A percentile compares a stretch with the other conserved stretches of the same genome.
Evolutionary conservation across 2,888 invertebrate species (phyloP).

Genomic region (Chelonus formosanus): DNA sequence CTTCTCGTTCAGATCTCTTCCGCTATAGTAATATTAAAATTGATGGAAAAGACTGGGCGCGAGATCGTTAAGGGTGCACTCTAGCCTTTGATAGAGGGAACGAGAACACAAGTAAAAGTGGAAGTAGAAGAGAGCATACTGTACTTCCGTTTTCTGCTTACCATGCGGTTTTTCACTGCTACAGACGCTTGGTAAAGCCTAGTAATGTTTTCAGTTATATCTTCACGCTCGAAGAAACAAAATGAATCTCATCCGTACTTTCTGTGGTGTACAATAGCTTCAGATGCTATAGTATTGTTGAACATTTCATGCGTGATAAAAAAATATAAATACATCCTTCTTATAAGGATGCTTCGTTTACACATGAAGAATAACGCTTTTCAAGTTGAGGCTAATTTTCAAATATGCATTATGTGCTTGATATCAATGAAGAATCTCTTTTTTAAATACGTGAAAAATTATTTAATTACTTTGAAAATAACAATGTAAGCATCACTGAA

Average conservation of each 20-base stretch:
- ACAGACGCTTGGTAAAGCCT: not conserved
- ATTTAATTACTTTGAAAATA: no score
- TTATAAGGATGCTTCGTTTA: no score
- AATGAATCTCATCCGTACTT: constrained; percentile 35
- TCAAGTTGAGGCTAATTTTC: no score
- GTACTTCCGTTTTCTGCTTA: constrained; percentile 37
- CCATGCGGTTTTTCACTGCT: constrained; percentile 37
- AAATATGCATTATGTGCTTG: no score
- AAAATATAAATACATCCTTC: not conserved
- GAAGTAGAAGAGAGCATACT: constrained; percentile 15
- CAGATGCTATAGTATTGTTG: constrained; percentile 30
- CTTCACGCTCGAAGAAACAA: constrained; percentile 44
- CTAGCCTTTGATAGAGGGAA: not conserved
- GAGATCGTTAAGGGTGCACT: constrained; percentile 38
- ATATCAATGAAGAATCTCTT: no score
- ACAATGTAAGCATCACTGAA: no score
- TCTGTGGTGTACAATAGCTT: constrained; percentile 29
- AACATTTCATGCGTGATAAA: constrained; percentile 15
- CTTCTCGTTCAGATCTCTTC: constrained; percentile 1
- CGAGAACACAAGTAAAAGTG: constrained; percentile 16
- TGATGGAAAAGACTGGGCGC: constrained; percentile 38
- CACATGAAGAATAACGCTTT: no score
- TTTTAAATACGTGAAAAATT: no score
- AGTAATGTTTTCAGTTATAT: constrained; percentile 36
- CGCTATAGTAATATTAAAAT: constrained; percentile 42